Conservation (phyloP, 2,113 vertebrate genomes). For the Notothenia coriiceps region DNA sequence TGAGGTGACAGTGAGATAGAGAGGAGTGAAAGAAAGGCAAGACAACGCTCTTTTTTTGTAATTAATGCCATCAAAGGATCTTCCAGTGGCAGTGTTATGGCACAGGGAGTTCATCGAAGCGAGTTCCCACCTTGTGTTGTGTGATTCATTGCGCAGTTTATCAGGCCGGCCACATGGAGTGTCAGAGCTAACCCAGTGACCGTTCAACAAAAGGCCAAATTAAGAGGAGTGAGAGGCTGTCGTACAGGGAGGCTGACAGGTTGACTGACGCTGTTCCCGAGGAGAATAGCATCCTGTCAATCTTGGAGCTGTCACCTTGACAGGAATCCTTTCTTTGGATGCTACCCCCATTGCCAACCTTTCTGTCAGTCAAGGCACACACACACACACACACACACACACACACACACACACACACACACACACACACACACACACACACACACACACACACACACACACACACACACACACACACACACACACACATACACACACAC, state of each 20-base stretch:
- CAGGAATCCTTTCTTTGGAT: constrained; percentile 80
- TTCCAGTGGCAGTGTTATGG: constrained; percentile 55
- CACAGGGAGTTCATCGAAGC: constrained; percentile 65
- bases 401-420: constrained; percentile 54
- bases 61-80: constrained; percentile 73
- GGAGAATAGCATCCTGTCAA: constrained; percentile 82
- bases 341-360: constrained; percentile 77
- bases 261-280: constrained; percentile 75
- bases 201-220: constrained; percentile 82
- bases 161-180: constrained; percentile 78
- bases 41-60: constrained; percentile 76
- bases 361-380: constrained; percentile 75
- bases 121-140: background rate
- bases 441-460: background rate
- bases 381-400: constrained; percentile 61
- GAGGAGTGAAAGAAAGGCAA: constrained; percentile 40
- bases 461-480: too few species aligned
- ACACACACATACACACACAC: too few species aligned
- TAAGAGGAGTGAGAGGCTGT: constrained; percentile 79
- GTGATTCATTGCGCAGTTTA: constrained; percentile 79
- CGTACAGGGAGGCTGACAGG: constrained; percentile 76
- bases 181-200: constrained; percentile 75
- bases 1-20: constrained; percentile 46
- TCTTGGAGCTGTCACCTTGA: constrained; percentile 80
- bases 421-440: constrained; percentile 9